Base-by-base conservation (phyloP, 1,140 invertebrate species). In the Helicoverpa zea region DNA sequence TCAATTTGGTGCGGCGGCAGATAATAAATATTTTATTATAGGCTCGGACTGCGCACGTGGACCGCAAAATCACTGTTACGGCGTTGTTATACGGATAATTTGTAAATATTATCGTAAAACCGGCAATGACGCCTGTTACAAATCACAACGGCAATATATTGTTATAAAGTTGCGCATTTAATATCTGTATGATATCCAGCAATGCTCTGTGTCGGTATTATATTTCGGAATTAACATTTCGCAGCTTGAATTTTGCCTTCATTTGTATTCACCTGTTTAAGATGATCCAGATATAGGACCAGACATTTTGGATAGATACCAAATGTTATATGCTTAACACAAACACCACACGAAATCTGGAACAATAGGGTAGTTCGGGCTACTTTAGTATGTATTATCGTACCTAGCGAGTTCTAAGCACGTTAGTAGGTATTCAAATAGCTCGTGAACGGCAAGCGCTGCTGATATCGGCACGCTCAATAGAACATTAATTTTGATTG, bases 401-500 rank as follows among this genome's bases (percentile, higher is more conserved):
- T 76, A 63, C 51, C 73, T 76, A 63, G 18, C 43, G 47, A 63
- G 58, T 76, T 63, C 9, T 13, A 51, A 63, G 23, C 14, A 76
- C 16, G 73, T 76, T 47, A 30, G 73, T 52, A 63, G 56, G 63
- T 76, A 76, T 63, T 76, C 73, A 61, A 76, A 76, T 63, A 51
- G n/a, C 18, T 72, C 23, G 68, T 63, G 43, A 59, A 30, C 56
- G 52, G 61, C 75, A 64, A 49, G 75, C 75, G 12, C 23, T n/a
- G 58, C 70, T 58, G 70, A 56, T 77, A 77, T 77, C 75, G 43
- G 56, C 35, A 51, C 49, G 47, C 18, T 29, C 61, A 64, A 66
- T 54, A 64, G 18, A 52, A 64, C 75, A 77, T 77, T 77, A 77
- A 66, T 77, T 77, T 66, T 77, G 59, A 77, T 77, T 64, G 75